Evolutionary conservation across 2,888 invertebrate species (phyloP).

Genomic region (Sialis fuliginosa): DNA sequence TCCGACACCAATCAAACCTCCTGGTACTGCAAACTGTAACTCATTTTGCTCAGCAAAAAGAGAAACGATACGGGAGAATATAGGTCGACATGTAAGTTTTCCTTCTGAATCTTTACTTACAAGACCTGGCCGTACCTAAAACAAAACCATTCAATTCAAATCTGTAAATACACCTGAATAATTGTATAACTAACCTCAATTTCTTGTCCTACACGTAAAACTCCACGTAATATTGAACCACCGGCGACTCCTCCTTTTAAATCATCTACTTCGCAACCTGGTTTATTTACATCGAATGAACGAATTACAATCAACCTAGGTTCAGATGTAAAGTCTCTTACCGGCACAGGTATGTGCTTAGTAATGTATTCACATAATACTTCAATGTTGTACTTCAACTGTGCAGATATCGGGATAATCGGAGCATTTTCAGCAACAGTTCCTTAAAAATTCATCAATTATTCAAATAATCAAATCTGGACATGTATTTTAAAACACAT

Average conservation of each 20-base stretch:
- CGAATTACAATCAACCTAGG: conserved; percentile 90
- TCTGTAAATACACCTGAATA: background rate
- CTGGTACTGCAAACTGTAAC: conserved; percentile 95
- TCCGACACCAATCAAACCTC: conserved; percentile 98
- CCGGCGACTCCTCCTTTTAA: conserved; percentile 98
- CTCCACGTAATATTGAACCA: conserved; percentile 92
- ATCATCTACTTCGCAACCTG: conserved; percentile 96
- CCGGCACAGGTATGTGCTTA: conserved; percentile 94
- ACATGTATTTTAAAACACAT: no score
- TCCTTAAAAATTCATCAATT: conserved; percentile 23
- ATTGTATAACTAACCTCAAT: conserved; percentile 55
- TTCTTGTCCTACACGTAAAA: conserved; percentile 93
- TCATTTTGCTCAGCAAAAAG: conserved; percentile 97
- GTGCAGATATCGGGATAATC: conserved; percentile 97
- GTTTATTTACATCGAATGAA: conserved; percentile 99
- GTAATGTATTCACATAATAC: conserved; percentile 96
- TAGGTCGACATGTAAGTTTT: conserved; percentile 87
- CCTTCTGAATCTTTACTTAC: conserved; percentile 95
- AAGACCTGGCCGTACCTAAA: conserved; percentile 72
- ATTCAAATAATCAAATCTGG: no score
- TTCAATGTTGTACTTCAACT: conserved; percentile 98
- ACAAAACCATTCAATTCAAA: background rate
- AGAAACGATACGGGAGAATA: conserved; percentile 92
- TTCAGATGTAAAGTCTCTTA: conserved; percentile 85
- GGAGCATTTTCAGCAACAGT: conserved; percentile 98